Evolutionary conservation across 2,797 vertebrate species (phyloP).

Genomic region (Propithecus deckenii): DNA sequence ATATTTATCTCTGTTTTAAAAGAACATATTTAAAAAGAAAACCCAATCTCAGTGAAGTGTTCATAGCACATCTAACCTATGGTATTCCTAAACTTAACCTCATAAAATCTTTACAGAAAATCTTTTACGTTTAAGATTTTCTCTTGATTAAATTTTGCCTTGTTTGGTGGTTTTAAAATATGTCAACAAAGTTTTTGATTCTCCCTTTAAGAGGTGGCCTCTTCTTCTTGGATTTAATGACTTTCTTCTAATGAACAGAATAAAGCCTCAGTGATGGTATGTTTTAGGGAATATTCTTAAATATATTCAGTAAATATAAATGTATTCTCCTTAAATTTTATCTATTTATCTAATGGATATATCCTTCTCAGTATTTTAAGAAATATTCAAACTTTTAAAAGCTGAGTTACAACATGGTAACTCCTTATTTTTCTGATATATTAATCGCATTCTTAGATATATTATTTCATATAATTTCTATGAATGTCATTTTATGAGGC

Average conservation of each 20-base stretch:
- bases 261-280: not conserved
- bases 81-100: not conserved
- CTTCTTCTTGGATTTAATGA: not conserved
- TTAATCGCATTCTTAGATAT: not conserved
- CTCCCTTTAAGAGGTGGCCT: not conserved
- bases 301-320: not conserved
- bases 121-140: constrained; percentile 7
- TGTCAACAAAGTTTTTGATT: not conserved
- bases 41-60: not conserved
- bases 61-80: not conserved
- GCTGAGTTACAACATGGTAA: not conserved
- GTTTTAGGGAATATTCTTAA: not conserved
- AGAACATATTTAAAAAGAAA: constrained; percentile 23
- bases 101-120: not conserved
- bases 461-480: not conserved
- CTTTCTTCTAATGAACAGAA: not conserved
- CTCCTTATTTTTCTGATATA: not conserved
- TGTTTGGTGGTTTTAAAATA: not conserved
- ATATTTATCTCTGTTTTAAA: not conserved
- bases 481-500: not conserved
- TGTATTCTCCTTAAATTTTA: not conserved
- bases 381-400: constrained; percentile 16
- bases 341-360: not conserved
- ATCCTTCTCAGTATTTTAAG: not conserved
- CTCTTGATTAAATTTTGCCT: not conserved